phyloP scores from a whole-genome alignment of 2,888 invertebrate genomes.

The Archips xylosteana region DNA sequence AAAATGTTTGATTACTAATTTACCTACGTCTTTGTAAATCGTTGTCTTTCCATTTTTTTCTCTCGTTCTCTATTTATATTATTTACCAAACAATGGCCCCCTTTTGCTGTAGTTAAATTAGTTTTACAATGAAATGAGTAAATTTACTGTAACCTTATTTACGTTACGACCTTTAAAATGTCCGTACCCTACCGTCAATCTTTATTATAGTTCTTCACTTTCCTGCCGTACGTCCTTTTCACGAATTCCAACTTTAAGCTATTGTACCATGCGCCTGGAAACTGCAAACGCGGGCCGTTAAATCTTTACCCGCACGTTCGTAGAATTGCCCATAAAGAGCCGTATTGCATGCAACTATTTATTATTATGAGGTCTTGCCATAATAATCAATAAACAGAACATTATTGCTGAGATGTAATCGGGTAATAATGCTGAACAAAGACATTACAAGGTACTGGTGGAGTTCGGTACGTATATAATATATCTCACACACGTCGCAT shows the following conservation, averaged over 20 bases:
- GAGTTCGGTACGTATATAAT: neutral
- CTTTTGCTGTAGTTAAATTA: neutral
- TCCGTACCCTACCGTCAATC: neutral
- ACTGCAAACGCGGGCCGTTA: neutral
- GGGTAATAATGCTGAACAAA: neutral
- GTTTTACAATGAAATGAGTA: neutral
- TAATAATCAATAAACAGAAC: slow-evolving; percentile 9
- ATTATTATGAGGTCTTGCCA: slow-evolving; percentile 5
- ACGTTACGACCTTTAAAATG: slow-evolving; percentile 15
- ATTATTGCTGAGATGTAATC: slow-evolving; percentile 3
- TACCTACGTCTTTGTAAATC: too few relatives aligned
- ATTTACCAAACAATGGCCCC: neutral
- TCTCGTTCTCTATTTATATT: neutral
- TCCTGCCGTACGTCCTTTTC: neutral
- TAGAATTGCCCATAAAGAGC: neutral
- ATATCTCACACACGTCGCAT: neutral
- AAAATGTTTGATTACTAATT: too few relatives aligned
- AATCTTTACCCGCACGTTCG: slow-evolving; percentile 9
- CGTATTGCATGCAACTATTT: slow-evolving; percentile 3
- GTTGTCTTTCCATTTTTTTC: too few relatives aligned
- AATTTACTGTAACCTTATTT: slow-evolving; percentile 13
- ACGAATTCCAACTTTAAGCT: neutral
- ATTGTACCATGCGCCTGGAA: neutral
- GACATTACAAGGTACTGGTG: neutral
- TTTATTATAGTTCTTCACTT: neutral